A percentile compares a stretch with the other conserved stretches of the same genome.
These are phyloP conservation scores for Caenorhabditis sp. DNA, from an alignment of 2,888 invertebrate species.

Conservation along the genomic window DNA sequence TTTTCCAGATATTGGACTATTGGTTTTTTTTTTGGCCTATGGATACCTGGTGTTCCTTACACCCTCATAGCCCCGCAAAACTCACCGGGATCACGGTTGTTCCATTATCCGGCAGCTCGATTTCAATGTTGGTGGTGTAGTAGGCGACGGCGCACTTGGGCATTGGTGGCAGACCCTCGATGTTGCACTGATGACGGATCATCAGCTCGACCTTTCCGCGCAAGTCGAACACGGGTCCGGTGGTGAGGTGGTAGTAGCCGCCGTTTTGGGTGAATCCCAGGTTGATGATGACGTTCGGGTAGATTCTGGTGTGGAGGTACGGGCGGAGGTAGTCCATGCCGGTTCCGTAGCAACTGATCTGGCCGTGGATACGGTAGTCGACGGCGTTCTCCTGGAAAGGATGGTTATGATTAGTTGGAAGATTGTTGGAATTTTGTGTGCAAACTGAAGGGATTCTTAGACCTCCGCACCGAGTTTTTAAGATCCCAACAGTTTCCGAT, in stretches of 20 bases:
- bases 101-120: constrained; percentile 10
- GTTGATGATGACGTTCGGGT: constrained; percentile 24
- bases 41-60: no score
- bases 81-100: constrained; percentile 21
- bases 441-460: no score
- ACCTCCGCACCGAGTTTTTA: no score
- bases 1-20: no score
- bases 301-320: constrained; percentile 19
- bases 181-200: constrained; percentile 39
- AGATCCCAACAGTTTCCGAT: no score
- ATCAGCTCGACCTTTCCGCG: not conserved
- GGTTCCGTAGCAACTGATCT: constrained; percentile 28
- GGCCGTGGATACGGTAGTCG: constrained; percentile 24
- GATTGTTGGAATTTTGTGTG: no score
- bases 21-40: no score
- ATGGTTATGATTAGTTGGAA: no score
- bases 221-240: constrained; percentile 17
- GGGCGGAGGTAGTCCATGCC: constrained; percentile 20
- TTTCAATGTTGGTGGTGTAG: constrained; percentile 33
- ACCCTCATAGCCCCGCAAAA: no score
- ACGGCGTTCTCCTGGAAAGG: constrained; percentile 4
- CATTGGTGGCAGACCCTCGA: constrained; percentile 22
- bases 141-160: constrained; percentile 26
- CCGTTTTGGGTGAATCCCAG: constrained; percentile 1
- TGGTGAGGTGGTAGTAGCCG: constrained; percentile 35